phyloP scores from a whole-genome alignment of 2,888 invertebrate species.

The Aromia moschata region DNA sequence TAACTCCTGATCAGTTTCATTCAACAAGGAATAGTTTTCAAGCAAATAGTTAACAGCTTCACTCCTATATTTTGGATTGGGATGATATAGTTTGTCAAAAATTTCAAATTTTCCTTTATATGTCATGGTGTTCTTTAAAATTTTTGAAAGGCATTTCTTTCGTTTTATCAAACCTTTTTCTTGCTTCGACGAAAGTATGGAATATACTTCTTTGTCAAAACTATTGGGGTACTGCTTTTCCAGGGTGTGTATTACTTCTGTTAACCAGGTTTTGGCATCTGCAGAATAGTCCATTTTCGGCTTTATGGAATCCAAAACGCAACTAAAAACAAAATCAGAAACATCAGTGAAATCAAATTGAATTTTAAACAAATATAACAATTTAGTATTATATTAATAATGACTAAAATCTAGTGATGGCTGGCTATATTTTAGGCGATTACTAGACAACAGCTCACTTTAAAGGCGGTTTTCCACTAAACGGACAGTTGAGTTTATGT shows the following conservation, averaged over 20 bases:
- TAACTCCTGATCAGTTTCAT: constrained; percentile 68
- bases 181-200: constrained; percentile 61
- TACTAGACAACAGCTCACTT: too few species aligned
- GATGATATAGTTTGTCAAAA: constrained; percentile 78
- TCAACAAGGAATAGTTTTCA: constrained; percentile 65
- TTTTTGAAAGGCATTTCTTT: constrained; percentile 49
- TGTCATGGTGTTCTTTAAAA: constrained; percentile 47
- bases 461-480: too few species aligned
- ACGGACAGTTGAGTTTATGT: too few species aligned
- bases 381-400: too few species aligned
- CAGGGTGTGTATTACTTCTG: constrained; percentile 67
- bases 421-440: too few species aligned
- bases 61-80: constrained; percentile 71
- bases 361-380: too few species aligned
- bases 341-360: too few species aligned
- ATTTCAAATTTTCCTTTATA: constrained; percentile 60
- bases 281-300: constrained; percentile 42
- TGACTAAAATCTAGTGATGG: too few species aligned
- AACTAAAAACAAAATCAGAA: too few species aligned
- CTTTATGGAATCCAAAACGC: constrained; percentile 49
- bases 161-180: constrained; percentile 35
- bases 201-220: constrained; percentile 75
- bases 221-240: constrained; percentile 77
- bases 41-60: constrained; percentile 74
- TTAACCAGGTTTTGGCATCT: constrained; percentile 50